These are phyloP conservation scores for Stictocephala bisonia DNA, from an alignment of 2,888 invertebrate genomes.

Conservation along the genomic window DNA sequence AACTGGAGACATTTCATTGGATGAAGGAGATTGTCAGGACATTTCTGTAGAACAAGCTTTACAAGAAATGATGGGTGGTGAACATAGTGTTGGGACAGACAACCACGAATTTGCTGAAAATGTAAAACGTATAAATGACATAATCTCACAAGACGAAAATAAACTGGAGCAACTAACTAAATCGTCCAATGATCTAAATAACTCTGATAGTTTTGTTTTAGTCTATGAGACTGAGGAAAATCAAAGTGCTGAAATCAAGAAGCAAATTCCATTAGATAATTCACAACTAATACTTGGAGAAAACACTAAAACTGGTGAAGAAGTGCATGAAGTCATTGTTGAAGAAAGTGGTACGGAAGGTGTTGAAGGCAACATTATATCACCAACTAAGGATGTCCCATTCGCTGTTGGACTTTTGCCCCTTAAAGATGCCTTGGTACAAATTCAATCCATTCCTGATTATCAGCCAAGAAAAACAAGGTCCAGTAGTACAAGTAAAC, in stretches of 20 bases:
- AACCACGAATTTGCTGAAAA: conserved; percentile 27
- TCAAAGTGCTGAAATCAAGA: neutral
- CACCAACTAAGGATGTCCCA: conserved; percentile 64
- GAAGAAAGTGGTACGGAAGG: neutral
- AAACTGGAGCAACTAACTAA: neutral
- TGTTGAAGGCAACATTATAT: conserved; percentile 42
- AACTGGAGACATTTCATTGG: conserved; percentile 15
- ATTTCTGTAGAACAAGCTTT: conserved; percentile 57
- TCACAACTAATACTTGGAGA: neutral
- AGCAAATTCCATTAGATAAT: neutral
- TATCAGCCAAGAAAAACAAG: conserved; percentile 65
- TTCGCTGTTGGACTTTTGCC: conserved; percentile 65
- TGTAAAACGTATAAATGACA: neutral
- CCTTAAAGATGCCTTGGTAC: conserved; percentile 64
- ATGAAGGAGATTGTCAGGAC: conserved; percentile 42
- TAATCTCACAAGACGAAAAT: neutral
- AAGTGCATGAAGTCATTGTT: neutral
- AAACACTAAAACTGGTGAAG: conserved; percentile 5
- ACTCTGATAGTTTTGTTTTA: conserved; percentile 5
- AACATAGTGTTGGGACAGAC: conserved; percentile 26
- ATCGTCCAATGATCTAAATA: neutral
- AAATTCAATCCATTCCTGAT: conserved; percentile 65
- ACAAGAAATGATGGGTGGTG: conserved; percentile 57
- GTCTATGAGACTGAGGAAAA: conserved; percentile 21
- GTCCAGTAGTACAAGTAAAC: conserved; percentile 61